These are phyloP conservation scores for Drosophila mayaguana DNA, from an alignment of 2,888 invertebrate species.

Conservation along the genomic window DNA sequence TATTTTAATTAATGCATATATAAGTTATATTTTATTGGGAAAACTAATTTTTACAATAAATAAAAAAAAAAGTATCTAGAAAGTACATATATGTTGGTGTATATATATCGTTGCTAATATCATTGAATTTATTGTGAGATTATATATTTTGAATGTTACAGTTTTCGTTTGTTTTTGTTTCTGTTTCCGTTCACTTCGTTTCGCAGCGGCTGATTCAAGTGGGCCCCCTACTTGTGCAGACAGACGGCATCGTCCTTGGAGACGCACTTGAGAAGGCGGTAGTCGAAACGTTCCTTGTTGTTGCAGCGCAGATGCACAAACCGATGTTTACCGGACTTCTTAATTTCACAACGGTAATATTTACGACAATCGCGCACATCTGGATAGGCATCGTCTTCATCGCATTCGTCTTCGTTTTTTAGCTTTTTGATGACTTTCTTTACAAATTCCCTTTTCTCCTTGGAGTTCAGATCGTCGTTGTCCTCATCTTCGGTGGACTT, in stretches of 20 bases:
- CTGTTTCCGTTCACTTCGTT: constrained; percentile 22
- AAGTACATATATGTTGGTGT: constrained; percentile 12
- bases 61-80: constrained; percentile 40
- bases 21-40: constrained; percentile 44
- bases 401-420: constrained; percentile 66
- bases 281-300: constrained; percentile 73
- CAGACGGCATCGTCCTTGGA: constrained; percentile 64
- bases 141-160: constrained; percentile 39
- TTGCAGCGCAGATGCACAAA: constrained; percentile 73
- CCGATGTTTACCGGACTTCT: constrained; percentile 69
- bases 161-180: constrained; percentile 14
- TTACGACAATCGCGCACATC: constrained; percentile 76
- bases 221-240: constrained; percentile 49
- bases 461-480: constrained; percentile 52
- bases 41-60: constrained; percentile 52
- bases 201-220: not conserved
- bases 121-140: constrained; percentile 54
- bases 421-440: constrained; percentile 73
- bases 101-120: constrained; percentile 65
- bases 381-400: constrained; percentile 72
- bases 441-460: constrained; percentile 63
- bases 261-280: constrained; percentile 56
- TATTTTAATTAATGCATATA: constrained; percentile 44
- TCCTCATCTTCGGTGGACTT: constrained; percentile 45
- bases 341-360: constrained; percentile 76